phyloP scores from a whole-genome alignment of 2,113 vertebrate species.

The Eulemur macaco region DNA sequence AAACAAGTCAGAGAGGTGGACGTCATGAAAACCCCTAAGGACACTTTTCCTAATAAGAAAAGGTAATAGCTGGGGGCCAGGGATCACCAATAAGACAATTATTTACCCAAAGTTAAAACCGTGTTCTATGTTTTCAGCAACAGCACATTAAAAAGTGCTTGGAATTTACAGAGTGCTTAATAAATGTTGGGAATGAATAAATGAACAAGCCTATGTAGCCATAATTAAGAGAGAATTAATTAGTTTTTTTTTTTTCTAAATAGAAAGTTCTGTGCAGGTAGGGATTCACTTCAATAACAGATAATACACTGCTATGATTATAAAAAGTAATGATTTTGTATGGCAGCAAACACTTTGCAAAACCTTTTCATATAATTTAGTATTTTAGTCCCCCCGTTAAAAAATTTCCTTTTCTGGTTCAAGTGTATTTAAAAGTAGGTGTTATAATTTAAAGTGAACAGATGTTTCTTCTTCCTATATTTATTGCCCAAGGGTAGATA shows the following conservation, averaged over 20 bases:
- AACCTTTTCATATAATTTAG: neutral
- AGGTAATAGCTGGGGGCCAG: neutral
- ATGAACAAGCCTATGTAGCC: neutral
- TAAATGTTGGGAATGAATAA: neutral
- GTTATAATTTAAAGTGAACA: neutral
- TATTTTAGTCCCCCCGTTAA: neutral
- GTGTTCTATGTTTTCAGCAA: neutral
- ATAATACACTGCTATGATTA: neutral
- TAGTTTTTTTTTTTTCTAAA: neutral
- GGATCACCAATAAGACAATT: neutral
- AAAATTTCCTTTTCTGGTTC: neutral
- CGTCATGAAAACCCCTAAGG: neutral
- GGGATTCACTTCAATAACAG: neutral
- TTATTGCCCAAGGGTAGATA: neutral
- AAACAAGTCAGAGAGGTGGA: neutral
- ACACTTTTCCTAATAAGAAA: neutral
- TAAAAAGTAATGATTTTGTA: neutral
- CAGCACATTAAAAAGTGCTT: neutral
- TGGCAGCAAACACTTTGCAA: neutral
- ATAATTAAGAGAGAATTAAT: neutral
- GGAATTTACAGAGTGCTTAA: neutral
- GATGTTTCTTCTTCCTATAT: neutral
- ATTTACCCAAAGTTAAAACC: neutral
- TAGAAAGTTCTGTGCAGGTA: neutral
- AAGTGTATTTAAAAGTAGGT: neutral